These are phyloP conservation scores for Parnassius apollo DNA, from an alignment of 2,888 invertebrate genomes.

Conservation along the genomic window DNA sequence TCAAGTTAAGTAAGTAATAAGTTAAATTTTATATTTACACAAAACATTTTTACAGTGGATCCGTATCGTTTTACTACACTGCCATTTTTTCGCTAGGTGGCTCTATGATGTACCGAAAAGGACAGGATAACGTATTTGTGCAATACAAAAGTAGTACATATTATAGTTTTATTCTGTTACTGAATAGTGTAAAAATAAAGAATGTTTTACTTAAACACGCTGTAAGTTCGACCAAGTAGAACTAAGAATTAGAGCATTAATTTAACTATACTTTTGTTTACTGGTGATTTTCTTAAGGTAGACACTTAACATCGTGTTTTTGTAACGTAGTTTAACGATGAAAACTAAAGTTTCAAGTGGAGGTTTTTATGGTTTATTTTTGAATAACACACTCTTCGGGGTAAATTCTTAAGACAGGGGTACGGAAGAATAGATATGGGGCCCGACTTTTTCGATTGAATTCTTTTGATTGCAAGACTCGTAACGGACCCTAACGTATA, in stretches of 20 bases:
- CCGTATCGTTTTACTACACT: too few species aligned
- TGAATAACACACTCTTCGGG: constrained; percentile 17
- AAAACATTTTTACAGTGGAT: too few species aligned
- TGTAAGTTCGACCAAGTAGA: constrained; percentile 43
- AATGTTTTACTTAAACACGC: constrained; percentile 35
- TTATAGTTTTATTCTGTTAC: too few species aligned
- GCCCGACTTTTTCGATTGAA: constrained; percentile 66
- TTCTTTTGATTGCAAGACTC: constrained; percentile 70
- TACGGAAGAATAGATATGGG: constrained; percentile 77
- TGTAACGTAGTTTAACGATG: constrained; percentile 9
- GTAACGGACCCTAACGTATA: constrained; percentile 80
- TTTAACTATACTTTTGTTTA: constrained; percentile 77
- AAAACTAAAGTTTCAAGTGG: constrained; percentile 32
- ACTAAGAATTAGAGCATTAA: constrained; percentile 61
- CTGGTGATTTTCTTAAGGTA: constrained; percentile 70
- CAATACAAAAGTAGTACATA: too few species aligned
- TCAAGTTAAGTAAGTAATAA: too few species aligned
- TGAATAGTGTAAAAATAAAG: too few species aligned
- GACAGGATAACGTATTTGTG: too few species aligned
- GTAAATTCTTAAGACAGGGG: constrained; percentile 50
- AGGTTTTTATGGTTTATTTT: constrained; percentile 36
- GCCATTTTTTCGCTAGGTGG: too few species aligned
- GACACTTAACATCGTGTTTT: constrained; percentile 64
- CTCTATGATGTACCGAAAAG: too few species aligned
- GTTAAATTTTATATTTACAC: too few species aligned